Conservation (phyloP, 2,113 vertebrate genomes). For the Saguinus midas region DNA sequence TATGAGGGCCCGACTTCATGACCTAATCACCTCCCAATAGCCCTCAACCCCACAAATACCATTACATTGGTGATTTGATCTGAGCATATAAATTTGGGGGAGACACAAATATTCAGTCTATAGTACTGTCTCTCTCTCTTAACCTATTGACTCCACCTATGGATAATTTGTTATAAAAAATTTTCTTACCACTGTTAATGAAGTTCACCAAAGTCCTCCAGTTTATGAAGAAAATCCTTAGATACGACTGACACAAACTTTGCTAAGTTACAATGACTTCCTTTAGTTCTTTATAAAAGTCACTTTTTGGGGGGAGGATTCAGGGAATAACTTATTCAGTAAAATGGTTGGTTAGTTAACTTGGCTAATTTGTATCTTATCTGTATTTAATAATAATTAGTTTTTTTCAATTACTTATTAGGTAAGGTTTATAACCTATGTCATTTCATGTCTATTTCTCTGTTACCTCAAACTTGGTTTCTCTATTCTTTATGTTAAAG, state of each 20-base stretch:
- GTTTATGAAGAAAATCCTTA: background rate
- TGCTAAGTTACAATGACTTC: background rate
- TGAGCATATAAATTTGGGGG: background rate
- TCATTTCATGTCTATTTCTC: background rate
- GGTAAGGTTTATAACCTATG: background rate
- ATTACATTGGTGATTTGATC: background rate
- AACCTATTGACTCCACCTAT: background rate
- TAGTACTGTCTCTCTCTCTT: background rate
- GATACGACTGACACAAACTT: background rate
- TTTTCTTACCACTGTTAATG: background rate
- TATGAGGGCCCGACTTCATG: too few relatives aligned
- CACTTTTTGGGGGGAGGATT: background rate
- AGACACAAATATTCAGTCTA: background rate
- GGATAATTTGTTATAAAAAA: background rate
- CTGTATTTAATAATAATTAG: background rate
- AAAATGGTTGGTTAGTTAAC: background rate
- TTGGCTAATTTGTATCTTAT: background rate
- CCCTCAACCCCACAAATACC: background rate
- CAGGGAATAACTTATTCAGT: background rate
- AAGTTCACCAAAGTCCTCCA: background rate
- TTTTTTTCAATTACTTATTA: background rate
- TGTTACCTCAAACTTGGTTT: background rate
- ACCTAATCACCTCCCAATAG: background rate
- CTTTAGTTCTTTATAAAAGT: background rate
- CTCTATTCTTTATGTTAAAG: background rate